A percentile compares a stretch with the other conserved stretches of the same genome.
phyloP scores from a whole-genome alignment of 2,113 vertebrate species.

The Mustela lutreola region DNA sequence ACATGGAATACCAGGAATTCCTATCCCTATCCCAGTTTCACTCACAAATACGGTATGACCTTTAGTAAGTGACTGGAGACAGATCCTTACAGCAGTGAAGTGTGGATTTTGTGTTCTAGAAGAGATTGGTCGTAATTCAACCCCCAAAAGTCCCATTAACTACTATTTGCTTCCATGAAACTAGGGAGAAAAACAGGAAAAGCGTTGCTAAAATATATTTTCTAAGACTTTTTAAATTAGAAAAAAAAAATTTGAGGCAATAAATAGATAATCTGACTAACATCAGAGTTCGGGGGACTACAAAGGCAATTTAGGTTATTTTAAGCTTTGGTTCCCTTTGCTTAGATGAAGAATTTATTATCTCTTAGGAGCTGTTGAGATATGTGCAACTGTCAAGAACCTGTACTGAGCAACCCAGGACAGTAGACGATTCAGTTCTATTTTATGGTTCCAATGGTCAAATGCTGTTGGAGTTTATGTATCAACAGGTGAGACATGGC shows the following conservation, averaged over 20 bases:
- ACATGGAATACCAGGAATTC: background rate
- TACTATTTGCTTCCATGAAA: background rate
- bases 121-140: constrained; percentile 2
- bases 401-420: background rate
- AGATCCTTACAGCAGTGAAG: background rate
- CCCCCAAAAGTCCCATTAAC: background rate
- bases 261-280: background rate
- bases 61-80: background rate
- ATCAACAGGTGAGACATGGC: background rate
- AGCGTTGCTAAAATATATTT: background rate
- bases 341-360: background rate
- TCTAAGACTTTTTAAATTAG: background rate
- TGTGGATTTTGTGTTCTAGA: constrained; percentile 35
- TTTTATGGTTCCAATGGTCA: background rate
- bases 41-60: background rate
- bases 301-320: background rate
- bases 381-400: background rate
- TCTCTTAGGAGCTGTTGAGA: background rate
- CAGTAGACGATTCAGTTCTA: background rate
- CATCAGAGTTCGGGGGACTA: background rate
- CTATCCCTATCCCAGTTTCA: background rate
- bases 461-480: background rate
- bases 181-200: background rate
- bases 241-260: constrained; percentile 20
- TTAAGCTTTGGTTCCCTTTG: constrained; percentile 17